Conservation (phyloP, 2,113 vertebrate genomes). For the Myotis brandtii region DNA sequence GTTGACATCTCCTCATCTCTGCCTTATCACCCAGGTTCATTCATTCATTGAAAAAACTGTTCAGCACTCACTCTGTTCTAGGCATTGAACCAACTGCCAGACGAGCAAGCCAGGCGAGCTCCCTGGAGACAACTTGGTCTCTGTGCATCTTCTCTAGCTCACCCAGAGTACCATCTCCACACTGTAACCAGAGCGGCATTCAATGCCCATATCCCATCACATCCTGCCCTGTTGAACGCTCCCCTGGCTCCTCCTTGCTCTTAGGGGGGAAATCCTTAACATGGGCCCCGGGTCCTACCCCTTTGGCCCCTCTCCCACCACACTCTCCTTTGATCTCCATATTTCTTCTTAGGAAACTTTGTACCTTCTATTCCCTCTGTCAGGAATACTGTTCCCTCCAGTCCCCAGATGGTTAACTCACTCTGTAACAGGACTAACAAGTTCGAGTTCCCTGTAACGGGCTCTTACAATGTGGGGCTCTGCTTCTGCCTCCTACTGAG, state of each 20-base stretch:
- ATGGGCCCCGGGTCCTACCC: fast-evolving
- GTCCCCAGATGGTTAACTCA: neutral
- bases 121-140: no score
- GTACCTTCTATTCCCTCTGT: neutral
- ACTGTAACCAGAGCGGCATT: no score
- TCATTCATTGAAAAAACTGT: neutral
- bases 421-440: neutral
- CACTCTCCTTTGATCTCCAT: neutral
- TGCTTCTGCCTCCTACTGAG: fast-evolving
- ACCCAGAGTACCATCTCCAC: neutral
- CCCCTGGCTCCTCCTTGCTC: neutral
- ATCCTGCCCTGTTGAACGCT: no score
- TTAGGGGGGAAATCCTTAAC: neutral
- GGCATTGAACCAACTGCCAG: neutral
- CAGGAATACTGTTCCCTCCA: neutral
- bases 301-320: neutral
- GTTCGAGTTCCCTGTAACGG: fast-evolving
- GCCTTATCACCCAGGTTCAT: neutral
- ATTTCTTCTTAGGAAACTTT: neutral
- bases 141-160: neutral
- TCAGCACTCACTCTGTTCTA: neutral
- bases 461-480: fast-evolving
- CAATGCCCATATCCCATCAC: fast-evolving
- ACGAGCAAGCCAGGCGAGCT: neutral
- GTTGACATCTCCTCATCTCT: neutral